Base-by-base conservation (phyloP, 2,113 vertebrate genomes). In the Otis tarda region DNA sequence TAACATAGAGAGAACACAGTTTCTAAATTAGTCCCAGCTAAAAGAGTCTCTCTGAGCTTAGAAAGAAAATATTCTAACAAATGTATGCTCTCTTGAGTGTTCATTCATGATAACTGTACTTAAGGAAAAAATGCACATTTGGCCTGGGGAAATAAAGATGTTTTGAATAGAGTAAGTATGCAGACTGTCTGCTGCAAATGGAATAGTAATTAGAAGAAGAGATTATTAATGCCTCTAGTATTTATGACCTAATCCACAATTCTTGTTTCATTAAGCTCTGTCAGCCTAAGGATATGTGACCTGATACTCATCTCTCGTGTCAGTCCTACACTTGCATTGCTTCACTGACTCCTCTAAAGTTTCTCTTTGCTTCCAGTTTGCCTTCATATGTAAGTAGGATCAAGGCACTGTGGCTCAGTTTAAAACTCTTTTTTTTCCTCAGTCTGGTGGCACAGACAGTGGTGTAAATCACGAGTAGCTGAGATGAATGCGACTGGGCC, bases 191-290 rank as follows among this genome's bases (percentile, higher is more conserved):
- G 74, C 82, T 9, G 1, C 59, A 93, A 81, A 49, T 79, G 91
- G 95, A 95, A 94, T 86, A 70, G 82, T 92, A 92, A 96, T 97
- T 96, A 92, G 94, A 49, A 94, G 90, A 88, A 64, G 74, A 93
- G 74, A 96, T 87, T 95, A 93, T 93, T 95, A 97, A 92, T 93
- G 94, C 89, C 85, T 91, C 61, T 89, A 94, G 85, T 87, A 92
- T 97, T 95, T 81, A 93, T 94, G 93, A 97, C 91, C 87, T 97
- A 95, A 96, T 96, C 85, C 84, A 49, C 93, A 96, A 68, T 94
- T 97, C 91, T 94, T 96, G 68, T 91, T 94, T 94, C 90, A 92
- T 94, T 96, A 94, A 95, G 39, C 47, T 94, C 77, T 93, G 77
- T 90, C 83, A 95, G 95, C 94, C 95, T 94, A 59, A 94, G 94